A percentile compares a stretch with the other conserved stretches of the same genome.
phyloP scores from a whole-genome alignment of 1,140 invertebrate genomes.

The Hycleus phaleratus region DNA sequence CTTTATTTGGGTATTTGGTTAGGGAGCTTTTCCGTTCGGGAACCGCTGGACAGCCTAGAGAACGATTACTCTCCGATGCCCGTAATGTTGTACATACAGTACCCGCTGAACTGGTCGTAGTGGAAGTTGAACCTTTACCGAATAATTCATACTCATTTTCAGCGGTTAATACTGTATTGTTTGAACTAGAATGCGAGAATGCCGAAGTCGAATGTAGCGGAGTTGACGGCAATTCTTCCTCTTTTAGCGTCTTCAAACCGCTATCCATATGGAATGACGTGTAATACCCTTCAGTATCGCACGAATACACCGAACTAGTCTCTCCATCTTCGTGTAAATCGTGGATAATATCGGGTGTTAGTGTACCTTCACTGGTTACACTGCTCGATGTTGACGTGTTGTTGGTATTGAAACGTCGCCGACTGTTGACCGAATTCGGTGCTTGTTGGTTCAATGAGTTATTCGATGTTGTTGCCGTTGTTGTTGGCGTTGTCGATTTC shows the following conservation, averaged over 20 bases:
- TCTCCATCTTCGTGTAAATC: conserved; percentile 76
- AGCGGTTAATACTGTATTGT: conserved; percentile 53
- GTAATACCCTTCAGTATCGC: conserved; percentile 95
- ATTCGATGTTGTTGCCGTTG: conserved; percentile 50
- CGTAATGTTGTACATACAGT: conserved; percentile 77
- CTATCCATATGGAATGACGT: conserved; percentile 96
- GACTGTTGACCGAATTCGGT: conserved; percentile 60
- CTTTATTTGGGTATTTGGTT: conserved; percentile 40
- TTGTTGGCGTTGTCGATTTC: conserved; percentile 53
- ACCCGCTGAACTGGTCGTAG: conserved; percentile 81
- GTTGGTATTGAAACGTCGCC: conserved; percentile 46
- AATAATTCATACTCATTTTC: conserved; percentile 86
- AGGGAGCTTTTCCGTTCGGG: conserved; percentile 68
- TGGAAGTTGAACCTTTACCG: conserved; percentile 79
- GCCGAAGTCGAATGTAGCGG: conserved; percentile 55
- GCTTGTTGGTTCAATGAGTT: conserved; percentile 57
- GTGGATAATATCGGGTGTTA: conserved; percentile 72
- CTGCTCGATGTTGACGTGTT: conserved; percentile 74
- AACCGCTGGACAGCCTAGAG: conserved; percentile 57
- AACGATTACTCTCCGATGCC: conserved; percentile 50
- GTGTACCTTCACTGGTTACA: conserved; percentile 74
- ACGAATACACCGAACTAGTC: conserved; percentile 87
- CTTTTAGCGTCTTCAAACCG: conserved; percentile 76
- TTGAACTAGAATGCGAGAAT: conserved; percentile 47
- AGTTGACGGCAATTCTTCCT: conserved; percentile 62